Evolutionary conservation across 2,888 invertebrate species (phyloP).

Genomic region (Tinea semifulvella): DNA sequence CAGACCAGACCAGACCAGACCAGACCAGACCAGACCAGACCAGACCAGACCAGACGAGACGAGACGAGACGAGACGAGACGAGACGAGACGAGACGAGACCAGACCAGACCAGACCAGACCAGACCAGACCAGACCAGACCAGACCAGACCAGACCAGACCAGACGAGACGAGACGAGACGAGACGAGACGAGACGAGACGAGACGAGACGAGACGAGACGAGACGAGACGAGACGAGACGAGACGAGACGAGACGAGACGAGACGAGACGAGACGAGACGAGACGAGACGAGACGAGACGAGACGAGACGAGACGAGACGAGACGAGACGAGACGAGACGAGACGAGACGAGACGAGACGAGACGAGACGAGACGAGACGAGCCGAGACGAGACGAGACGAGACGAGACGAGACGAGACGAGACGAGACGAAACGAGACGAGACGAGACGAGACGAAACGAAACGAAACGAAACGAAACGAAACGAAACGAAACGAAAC

Average conservation of each 20-base stretch:
- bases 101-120: slow-evolving; percentile 5
- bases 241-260: background rate
- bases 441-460: too few relatives aligned
- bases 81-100: slow-evolving; percentile 6
- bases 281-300: background rate
- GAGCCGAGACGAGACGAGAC: slow-evolving; percentile 14
- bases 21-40: slow-evolving; percentile 1
- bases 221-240: background rate
- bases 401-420: background rate
- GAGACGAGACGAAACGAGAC: background rate
- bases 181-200: too few relatives aligned
- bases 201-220: too few relatives aligned
- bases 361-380: slow-evolving; percentile 10
- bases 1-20: too few relatives aligned
- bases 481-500: too few relatives aligned
- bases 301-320: slow-evolving; percentile 9
- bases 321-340: slow-evolving; percentile 13
- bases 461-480: too few relatives aligned
- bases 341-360: slow-evolving; percentile 12
- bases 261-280: background rate
- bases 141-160: background rate
- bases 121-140: background rate
- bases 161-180: too few relatives aligned
- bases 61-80: slow-evolving; percentile 9
- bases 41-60: slow-evolving; percentile 4